Percentiles rank a stretch among this genome's conserved stretches.
phyloP scores from a whole-genome alignment of 2,888 invertebrate genomes.

The Blastobasis lacticolella region DNA sequence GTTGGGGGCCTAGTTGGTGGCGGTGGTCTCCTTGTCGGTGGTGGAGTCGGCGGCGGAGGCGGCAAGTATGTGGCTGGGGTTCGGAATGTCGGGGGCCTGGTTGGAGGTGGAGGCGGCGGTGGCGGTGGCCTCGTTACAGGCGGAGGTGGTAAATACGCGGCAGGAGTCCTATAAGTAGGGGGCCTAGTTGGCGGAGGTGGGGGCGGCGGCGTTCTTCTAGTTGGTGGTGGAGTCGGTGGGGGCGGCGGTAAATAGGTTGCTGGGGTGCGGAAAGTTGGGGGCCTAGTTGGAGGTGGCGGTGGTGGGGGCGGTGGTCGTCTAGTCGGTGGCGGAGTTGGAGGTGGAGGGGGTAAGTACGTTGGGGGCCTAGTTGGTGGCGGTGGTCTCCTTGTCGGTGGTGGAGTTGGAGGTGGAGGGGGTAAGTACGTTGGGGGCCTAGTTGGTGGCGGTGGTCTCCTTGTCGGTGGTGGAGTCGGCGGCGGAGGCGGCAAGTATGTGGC shows the following conservation, averaged over 20 bases:
- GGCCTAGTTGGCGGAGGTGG: slow-evolving; percentile 7
- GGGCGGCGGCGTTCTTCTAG: slow-evolving; percentile 5
- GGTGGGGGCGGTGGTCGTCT: slow-evolving; percentile 15
- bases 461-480: slow-evolving; percentile 12
- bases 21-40: slow-evolving; percentile 10
- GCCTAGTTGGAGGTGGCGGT: slow-evolving; percentile 12
- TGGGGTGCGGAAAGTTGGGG: slow-evolving; percentile 9
- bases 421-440: too few species aligned
- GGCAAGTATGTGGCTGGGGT: slow-evolving; percentile 10
- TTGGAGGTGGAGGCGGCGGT: slow-evolving; percentile 16
- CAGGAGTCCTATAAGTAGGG: slow-evolving; percentile 17
- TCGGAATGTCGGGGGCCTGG: slow-evolving; percentile 7
- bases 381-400: neutral
- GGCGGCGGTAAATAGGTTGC: slow-evolving; percentile 9
- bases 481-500: slow-evolving; percentile 14
- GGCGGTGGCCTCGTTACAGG: slow-evolving; percentile 13
- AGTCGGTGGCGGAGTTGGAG: slow-evolving; percentile 7
- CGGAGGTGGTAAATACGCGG: slow-evolving; percentile 11
- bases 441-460: slow-evolving; percentile 14
- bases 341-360: neutral
- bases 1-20: slow-evolving; percentile 8
- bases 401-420: slow-evolving; percentile 7
- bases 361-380: neutral
- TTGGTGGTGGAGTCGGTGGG: slow-evolving; percentile 10
- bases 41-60: slow-evolving; percentile 16